Percentiles rank a stretch among this genome's conserved stretches.
phyloP scores from a whole-genome alignment of 2,888 invertebrate genomes.

The Lasioglossum zephyrum region DNA sequence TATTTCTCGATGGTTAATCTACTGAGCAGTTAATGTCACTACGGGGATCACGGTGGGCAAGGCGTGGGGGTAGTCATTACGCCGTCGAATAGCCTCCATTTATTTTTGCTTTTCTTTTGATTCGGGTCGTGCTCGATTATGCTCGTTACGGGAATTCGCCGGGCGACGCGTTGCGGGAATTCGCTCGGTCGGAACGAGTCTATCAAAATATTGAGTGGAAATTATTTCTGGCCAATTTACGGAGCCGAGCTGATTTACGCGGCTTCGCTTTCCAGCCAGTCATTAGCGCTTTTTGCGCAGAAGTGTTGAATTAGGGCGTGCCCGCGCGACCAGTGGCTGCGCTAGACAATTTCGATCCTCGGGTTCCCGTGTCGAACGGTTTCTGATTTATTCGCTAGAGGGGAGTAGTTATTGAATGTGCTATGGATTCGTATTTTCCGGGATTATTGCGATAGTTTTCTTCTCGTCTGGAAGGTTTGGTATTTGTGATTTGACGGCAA shows the following conservation, averaged over 20 bases:
- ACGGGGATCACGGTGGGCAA: background rate
- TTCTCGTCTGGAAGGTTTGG: background rate
- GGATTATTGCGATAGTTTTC: background rate
- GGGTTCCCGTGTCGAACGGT: background rate
- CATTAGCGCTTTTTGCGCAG: background rate
- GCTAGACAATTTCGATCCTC: background rate
- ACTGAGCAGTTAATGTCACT: slow-evolving; percentile 54
- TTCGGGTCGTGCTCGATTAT: slow-evolving; percentile 27
- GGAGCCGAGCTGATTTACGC: background rate
- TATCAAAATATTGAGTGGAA: slow-evolving; percentile 24
- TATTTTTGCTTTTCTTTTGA: background rate
- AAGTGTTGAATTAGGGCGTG: slow-evolving; percentile 15
- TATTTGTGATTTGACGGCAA: background rate
- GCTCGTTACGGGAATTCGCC: slow-evolving; percentile 8
- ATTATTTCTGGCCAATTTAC: background rate
- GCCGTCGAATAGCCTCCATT: background rate
- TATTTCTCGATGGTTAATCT: slow-evolving; percentile 62
- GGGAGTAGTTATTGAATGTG: background rate
- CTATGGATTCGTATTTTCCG: background rate
- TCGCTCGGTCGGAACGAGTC: slow-evolving; percentile 17
- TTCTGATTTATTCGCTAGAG: background rate
- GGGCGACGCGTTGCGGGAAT: slow-evolving; percentile 12
- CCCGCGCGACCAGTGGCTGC: background rate
- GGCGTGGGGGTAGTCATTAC: slow-evolving; percentile 48
- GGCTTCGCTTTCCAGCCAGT: background rate